These are phyloP conservation scores for Chondrilla cf. caribensis DNA, from an alignment of 37 sponge, comb jelly and placozoan species.

Conservation along the genomic window DNA sequence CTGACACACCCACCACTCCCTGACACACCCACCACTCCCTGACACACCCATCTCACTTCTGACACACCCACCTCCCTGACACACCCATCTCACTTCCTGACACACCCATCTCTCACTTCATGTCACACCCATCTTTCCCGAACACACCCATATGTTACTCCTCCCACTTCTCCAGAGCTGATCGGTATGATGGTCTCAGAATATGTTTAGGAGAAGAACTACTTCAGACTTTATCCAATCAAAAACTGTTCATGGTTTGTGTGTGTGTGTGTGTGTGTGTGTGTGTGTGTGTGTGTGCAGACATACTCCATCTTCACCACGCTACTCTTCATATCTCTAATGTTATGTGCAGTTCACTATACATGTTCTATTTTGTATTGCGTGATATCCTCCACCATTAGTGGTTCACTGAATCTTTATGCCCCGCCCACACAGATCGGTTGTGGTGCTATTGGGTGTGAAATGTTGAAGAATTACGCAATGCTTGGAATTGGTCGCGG, in stretches of 20 bases:
- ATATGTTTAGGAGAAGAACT: constrained; percentile 74
- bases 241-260: constrained; percentile 79
- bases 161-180: constrained; percentile 37
- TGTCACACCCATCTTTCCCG: no score
- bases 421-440: constrained; percentile 62
- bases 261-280: no score
- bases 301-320: neutral
- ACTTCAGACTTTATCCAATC: constrained; percentile 52
- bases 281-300: no score
- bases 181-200: constrained; percentile 83
- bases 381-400: no score
- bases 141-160: no score
- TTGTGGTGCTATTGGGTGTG: constrained; percentile 99
- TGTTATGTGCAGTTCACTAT: neutral
- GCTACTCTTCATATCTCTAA: neutral
- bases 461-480: constrained; percentile 95
- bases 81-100: no score
- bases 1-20: no score
- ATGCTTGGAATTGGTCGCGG: constrained; percentile 80
- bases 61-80: neutral
- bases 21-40: no score
- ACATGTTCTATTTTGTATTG: neutral
- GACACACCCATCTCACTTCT: no score
- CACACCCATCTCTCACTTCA: no score
- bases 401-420: no score